Evolutionary conservation across 2,797 vertebrate genomes (phyloP), one percentile per base, ranked within the genome.

Genomic region (Garrulus glandarius): DNA sequence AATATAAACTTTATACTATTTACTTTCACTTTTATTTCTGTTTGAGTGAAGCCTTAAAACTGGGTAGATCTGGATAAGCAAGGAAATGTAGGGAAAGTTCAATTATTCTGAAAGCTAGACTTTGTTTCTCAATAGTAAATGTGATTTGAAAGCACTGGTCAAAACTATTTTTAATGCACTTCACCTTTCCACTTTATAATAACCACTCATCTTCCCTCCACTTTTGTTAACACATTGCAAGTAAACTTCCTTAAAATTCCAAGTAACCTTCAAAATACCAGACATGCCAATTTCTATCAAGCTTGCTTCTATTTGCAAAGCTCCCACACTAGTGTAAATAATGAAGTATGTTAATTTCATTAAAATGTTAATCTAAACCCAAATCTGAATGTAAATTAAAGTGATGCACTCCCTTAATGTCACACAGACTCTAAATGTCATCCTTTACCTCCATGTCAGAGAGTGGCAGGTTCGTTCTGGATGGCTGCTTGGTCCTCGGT

Each of bases 401-500:
- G 1, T 10, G 14, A 69, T n/a, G 6, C 47, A 47, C 20, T 29
- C 37, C 43, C 13, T 88, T 47, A 50, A 67, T 8, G 15, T 61
- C 68, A 56, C 7, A 81, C 0, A 64, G 15, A 67, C 13, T 27
- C 22, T 34, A 91, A 70, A 80, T 50, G 47, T 72, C 27, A 6
- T 15, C 64, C 49, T 53, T 97, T 97, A 99, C 99, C 99, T 98
- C 87, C 79, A 96, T 98, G 76, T 98, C 98, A 6, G 97, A 97
- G 53, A 97, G 78, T 1, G 99, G 99, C 87, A 99, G 98, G 92
- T 99, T 99, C 67, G 98, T 92, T 97, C 99, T 98, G 30, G 99
- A 99, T 0, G 99, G 99, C 88, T 99, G 99, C 95, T 99, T 99
- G 44, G 99, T 99, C 96, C 99, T 98, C 1, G 99, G 99, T 80